Evolutionary conservation across 2,113 vertebrate species (phyloP), one percentile per base, ranked within the genome.

Genomic region (Perognathus longimembris): DNA sequence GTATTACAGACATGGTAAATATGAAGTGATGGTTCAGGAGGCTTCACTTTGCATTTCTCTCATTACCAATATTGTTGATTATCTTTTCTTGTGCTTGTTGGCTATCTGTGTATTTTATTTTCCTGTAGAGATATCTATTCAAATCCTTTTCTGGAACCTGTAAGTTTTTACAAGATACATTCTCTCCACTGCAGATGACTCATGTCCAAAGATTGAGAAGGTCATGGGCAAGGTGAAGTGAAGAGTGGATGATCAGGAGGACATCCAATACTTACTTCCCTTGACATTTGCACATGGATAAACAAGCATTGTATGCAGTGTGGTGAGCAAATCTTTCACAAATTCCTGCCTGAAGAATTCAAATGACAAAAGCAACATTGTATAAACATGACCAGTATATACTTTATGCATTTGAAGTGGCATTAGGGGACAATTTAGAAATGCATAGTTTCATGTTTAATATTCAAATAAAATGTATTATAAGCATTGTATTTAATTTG

Each of bases 381-480:
- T 64, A 10, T 63, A 38, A 67, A 34, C 26, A 18, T 81, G 34
- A 73, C 34, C 40, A 73, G 18, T 67, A 3, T 34, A 36, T 81
- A 61, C 14, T 64, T 76, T 17, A 7, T 70, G 67, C 79, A 85
- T 93, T 73, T 1, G 32, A 69, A 66, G 61, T 38, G 38, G 22
- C 74, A 78, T 85, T 70, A 61, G 64, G 22, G 26, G n/a, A 4
- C 10, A 90, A 67, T 61, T 89, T 84, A 17, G 63, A 93, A 93
- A 71, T 20, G 30, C 4, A 21, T 69, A 67, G 54, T 66, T 30
- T 87, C 70, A 64, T 67, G 34, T 80, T 76, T 92, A 78, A 38
- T 87, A 54, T 86, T 76, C 30, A 77, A 88, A 63, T 79, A 80
- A 66, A 92, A 50, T 61, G 34, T 67, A 28, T 70, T 82, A n/a